These are phyloP conservation scores for Brachypalpus laphriformis DNA, from an alignment of 2,888 invertebrate species.

Conservation along the genomic window DNA sequence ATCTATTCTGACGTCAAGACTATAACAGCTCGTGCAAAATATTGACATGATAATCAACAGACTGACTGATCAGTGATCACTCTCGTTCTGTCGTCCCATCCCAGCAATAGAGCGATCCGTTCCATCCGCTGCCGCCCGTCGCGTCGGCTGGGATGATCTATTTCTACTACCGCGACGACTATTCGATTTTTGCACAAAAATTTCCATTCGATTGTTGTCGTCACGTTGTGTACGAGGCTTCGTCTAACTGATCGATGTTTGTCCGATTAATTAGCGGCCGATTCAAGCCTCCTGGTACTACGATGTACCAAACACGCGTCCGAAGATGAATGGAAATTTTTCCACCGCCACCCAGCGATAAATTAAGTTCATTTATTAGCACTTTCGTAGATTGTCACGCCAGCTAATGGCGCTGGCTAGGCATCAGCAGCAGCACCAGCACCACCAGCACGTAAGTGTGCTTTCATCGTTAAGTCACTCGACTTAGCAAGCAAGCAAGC, in stretches of 20 bases:
- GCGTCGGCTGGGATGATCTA: slow-evolving; percentile 30
- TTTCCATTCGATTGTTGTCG: slow-evolving; percentile 71
- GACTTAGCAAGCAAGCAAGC: not conserved
- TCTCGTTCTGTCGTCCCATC: not conserved
- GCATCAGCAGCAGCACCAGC: not conserved
- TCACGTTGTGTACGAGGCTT: slow-evolving; percentile 36
- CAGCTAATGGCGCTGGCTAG: slow-evolving; percentile 40
- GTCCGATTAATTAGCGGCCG: slow-evolving; percentile 60
- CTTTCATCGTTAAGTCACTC: slow-evolving; percentile 41
- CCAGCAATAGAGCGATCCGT: slow-evolving; percentile 32
- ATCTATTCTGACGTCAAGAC: slow-evolving; percentile 48
- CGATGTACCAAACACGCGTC: slow-evolving; percentile 70
- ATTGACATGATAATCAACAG: slow-evolving; percentile 55
- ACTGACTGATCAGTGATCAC: slow-evolving; percentile 47
- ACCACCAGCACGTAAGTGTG: slow-evolving; percentile 46
- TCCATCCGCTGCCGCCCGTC: not conserved
- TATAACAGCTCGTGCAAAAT: slow-evolving; percentile 53
- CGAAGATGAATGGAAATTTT: slow-evolving; percentile 73
- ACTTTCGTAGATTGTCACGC: slow-evolving; percentile 53
- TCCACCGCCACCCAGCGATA: slow-evolving; percentile 51
- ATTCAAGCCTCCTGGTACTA: slow-evolving; percentile 59
- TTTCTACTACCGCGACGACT: slow-evolving; percentile 19
- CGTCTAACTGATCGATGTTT: slow-evolving; percentile 66
- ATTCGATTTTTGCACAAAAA: slow-evolving; percentile 63
- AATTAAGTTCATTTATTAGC: slow-evolving; percentile 59